Evolutionary conservation across 2,888 invertebrate genomes (phyloP).

Genomic region (Ormyrus rosae): DNA sequence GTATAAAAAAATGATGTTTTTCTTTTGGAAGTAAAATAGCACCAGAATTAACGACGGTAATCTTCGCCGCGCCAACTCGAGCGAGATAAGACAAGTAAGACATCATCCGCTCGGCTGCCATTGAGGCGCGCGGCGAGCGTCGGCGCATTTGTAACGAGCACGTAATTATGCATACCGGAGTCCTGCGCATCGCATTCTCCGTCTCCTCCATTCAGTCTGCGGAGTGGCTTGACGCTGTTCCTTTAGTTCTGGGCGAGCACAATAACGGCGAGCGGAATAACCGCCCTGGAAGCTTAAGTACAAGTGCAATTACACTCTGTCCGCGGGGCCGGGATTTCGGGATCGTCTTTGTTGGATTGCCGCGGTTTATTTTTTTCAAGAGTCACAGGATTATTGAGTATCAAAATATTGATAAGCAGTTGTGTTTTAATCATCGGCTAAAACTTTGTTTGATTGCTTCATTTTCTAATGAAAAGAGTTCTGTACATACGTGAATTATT

Average conservation of each 20-base stretch:
- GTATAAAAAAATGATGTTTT: too few relatives aligned
- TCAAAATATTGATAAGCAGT: too few relatives aligned
- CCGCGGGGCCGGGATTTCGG: too few relatives aligned
- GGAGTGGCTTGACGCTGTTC: not conserved
- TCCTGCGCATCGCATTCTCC: not conserved
- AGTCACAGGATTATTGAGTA: too few relatives aligned
- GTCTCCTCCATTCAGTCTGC: not conserved
- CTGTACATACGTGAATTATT: too few relatives aligned
- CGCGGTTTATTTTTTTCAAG: too few relatives aligned
- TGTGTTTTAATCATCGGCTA: too few relatives aligned
- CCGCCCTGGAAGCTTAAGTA: not conserved
- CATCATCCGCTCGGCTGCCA: not conserved
- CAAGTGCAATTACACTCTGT: not conserved
- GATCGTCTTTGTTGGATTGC: too few relatives aligned
- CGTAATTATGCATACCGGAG: constrained; percentile 48
- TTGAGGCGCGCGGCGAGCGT: not conserved
- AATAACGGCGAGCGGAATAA: constrained; percentile 20
- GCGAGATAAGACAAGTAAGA: not conserved
- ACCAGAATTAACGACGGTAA: too few relatives aligned
- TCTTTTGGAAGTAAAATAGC: too few relatives aligned
- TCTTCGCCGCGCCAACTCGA: not conserved
- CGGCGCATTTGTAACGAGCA: constrained; percentile 41
- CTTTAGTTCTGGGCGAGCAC: not conserved
- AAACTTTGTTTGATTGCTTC: too few relatives aligned
- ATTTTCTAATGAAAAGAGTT: too few relatives aligned